Base-by-base conservation (phyloP, 1,140 invertebrate species). In the Ditylenchus dipsaci region DNA sequence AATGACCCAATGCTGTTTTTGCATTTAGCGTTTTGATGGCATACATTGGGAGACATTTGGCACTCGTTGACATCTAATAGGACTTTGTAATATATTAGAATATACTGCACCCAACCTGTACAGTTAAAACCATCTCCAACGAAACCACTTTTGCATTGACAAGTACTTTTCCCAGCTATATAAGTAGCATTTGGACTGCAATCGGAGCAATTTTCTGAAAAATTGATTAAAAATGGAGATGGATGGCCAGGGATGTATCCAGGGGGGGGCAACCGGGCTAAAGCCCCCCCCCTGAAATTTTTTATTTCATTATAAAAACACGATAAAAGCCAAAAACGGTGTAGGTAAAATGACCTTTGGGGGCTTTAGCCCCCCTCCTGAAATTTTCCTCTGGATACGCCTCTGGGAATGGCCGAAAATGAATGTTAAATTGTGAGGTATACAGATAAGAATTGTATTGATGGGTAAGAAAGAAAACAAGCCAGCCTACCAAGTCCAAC, bases 11-110 rank as follows among this genome's bases (percentile, higher is more conserved):
- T 87, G 33, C 90, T 90, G 85, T 95, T 95, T 67, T 88, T 86
- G 84, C 92, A 95, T 42, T 87, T 87, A 5, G 92, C 91, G 83
- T 94, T 94, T n/a, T 91, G 88, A 19, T 92, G 91, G 79, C 93
- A 95, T 1, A 89, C 88, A 82, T 90, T 92, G 21, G 76, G 74
- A 30, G 62, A 60, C 13, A 73, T 76, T 0, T 88, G 87, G 76
- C 92, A 95, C 84, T 95, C 92, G 80, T 95, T 90, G 21, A 92
- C 87, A 84, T 95, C 92, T 79, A 89, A 86, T 21, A 1, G 17
- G 42, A 38, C 0, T 17, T 1, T 23, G n/a, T 42, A 45, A 11
- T 45, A n/a, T 45, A 13, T 45, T n/a, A 45, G n/a, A 56, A 15
- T 1, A 13, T 11, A 71, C 27, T 15, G 33, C 11, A 53, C 29